A percentile compares a stretch with the other conserved stretches of the same genome.
phyloP scores from a whole-genome alignment of 2,113 vertebrate genomes.

The Hippocampus zosterae region DNA sequence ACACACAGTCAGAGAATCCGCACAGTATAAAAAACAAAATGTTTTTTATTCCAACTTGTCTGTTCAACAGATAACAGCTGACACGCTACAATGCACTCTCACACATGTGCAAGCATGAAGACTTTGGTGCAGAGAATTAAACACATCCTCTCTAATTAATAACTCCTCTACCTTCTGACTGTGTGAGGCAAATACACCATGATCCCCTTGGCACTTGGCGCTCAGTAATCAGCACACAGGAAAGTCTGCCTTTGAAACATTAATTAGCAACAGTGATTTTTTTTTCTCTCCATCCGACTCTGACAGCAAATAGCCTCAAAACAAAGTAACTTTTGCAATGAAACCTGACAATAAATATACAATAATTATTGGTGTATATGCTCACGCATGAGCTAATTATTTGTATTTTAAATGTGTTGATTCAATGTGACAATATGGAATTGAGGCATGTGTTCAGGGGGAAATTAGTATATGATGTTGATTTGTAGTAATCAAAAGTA shows the following conservation, averaged over 20 bases:
- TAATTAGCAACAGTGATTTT: constrained; percentile 72
- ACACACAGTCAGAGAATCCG: too few relatives aligned
- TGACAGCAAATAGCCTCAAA: constrained; percentile 57
- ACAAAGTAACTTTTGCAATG: constrained; percentile 39
- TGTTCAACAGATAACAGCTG: constrained; percentile 34
- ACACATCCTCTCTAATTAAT: constrained; percentile 62
- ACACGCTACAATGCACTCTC: constrained; percentile 33
- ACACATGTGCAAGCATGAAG: constrained; percentile 30
- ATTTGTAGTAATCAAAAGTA: constrained; percentile 28
- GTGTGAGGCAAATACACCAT: constrained; percentile 61
- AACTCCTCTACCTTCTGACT: constrained; percentile 61
- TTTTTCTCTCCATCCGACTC: constrained; percentile 50
- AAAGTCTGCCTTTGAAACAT: constrained; percentile 61
- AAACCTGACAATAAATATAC: constrained; percentile 22
- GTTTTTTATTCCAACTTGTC: constrained; percentile 14
- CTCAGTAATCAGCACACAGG: constrained; percentile 62
- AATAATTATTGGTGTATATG: not conserved
- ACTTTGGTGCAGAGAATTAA: constrained; percentile 19
- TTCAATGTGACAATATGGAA: constrained; percentile 18
- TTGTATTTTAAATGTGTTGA: constrained; percentile 13
- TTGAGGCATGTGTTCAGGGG: constrained; percentile 16
- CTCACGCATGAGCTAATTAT: constrained; percentile 9
- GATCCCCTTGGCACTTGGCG: constrained; percentile 66
- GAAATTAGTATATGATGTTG: constrained; percentile 24
- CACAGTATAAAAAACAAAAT: not conserved